These are phyloP conservation scores for Drosophila bocki DNA, from an alignment of 1,140 invertebrate genomes.

Conservation along the genomic window DNA sequence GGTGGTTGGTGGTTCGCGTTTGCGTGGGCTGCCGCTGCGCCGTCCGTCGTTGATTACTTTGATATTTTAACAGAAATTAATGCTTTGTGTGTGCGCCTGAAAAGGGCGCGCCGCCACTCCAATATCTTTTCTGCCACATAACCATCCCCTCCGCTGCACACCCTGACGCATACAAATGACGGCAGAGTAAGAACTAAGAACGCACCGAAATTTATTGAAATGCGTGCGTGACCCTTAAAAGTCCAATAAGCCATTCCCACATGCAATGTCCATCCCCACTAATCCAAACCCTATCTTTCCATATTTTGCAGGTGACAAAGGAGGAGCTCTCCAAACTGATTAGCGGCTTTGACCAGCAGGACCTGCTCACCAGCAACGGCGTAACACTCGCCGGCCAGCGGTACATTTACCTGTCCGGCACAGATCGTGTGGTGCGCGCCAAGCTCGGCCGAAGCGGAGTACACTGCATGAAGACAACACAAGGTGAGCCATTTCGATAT, in stretches of 20 bases:
- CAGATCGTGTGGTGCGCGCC: slow-evolving; percentile 95
- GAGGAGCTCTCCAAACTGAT: slow-evolving; percentile 94
- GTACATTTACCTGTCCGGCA: slow-evolving; percentile 96
- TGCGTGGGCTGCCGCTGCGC: slow-evolving; percentile 43
- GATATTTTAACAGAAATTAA: slow-evolving; percentile 49
- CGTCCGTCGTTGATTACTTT: slow-evolving; percentile 53
- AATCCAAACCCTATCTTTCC: not conserved
- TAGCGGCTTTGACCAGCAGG: slow-evolving; percentile 94
- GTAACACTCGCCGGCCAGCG: slow-evolving; percentile 94
- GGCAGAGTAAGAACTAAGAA: not conserved
- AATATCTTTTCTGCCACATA: slow-evolving; percentile 16
- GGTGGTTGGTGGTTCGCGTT: slow-evolving; percentile 46
- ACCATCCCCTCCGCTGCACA: slow-evolving; percentile 20
- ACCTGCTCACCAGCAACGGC: slow-evolving; percentile 93
- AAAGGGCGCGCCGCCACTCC: slow-evolving; percentile 22
- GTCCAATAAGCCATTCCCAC: slow-evolving; percentile 1
- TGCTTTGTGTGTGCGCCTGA: slow-evolving; percentile 37
- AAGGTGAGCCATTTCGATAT: slow-evolving; percentile 87
- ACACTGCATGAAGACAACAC: slow-evolving; percentile 97
- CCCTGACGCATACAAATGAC: slow-evolving; percentile 49
- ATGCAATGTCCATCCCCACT: not conserved
- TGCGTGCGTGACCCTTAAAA: slow-evolving; percentile 54
- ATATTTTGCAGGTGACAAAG: slow-evolving; percentile 91
- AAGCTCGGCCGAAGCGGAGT: slow-evolving; percentile 96
- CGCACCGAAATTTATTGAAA: slow-evolving; percentile 55